A percentile compares a stretch with the other conserved stretches of the same genome.
Evolutionary conservation across 2,888 invertebrate genomes (phyloP).

Genomic region (Drosophila limbata): DNA sequence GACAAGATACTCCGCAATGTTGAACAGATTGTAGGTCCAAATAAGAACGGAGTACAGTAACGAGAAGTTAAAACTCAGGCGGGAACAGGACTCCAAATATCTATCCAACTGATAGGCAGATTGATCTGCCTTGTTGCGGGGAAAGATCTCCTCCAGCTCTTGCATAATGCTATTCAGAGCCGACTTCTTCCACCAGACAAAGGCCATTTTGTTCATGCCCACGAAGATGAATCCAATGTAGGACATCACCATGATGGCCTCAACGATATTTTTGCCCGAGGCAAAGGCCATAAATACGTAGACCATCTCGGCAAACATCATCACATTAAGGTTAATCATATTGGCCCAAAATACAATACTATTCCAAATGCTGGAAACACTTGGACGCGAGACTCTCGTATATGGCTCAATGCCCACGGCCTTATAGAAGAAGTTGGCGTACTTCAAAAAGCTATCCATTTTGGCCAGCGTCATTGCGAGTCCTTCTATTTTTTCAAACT

Average conservation of each 20-base stretch:
- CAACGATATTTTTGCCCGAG: constrained; percentile 64
- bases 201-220: constrained; percentile 76
- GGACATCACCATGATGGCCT: constrained; percentile 75
- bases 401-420: constrained; percentile 71
- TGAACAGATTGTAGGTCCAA: constrained; percentile 81
- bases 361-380: constrained; percentile 10
- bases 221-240: constrained; percentile 80
- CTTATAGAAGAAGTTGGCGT: constrained; percentile 75
- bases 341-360: constrained; percentile 60
- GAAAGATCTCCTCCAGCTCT: constrained; percentile 67
- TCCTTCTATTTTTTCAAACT: neutral
- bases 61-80: constrained; percentile 69
- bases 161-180: constrained; percentile 62
- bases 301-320: constrained; percentile 59
- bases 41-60: constrained; percentile 78
- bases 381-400: constrained; percentile 12
- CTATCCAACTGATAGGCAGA: constrained; percentile 41
- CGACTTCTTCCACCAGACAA: constrained; percentile 72
- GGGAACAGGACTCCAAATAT: constrained; percentile 55
- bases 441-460: constrained; percentile 71
- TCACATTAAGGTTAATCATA: constrained; percentile 59
- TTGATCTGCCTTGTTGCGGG: constrained; percentile 44
- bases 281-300: constrained; percentile 66
- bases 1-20: constrained; percentile 66
- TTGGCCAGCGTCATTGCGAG: constrained; percentile 36